Conservation (phyloP, 2,797 vertebrate genomes). For the Neosilurus mollespiculum region DNA sequence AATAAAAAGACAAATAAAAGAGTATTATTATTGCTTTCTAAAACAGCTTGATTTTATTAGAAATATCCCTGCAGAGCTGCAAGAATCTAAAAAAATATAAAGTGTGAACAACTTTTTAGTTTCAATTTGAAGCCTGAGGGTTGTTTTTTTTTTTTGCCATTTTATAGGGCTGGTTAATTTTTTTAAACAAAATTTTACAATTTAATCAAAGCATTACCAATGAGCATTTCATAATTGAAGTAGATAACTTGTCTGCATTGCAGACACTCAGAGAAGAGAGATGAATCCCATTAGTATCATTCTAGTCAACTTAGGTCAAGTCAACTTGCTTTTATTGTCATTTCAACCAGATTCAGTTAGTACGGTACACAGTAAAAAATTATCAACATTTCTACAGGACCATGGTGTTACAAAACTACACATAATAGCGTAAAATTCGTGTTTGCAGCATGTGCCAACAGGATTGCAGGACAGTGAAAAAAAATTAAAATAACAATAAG, state of each 20-base stretch:
- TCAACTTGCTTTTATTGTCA: too few species aligned
- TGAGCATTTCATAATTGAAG: neutral
- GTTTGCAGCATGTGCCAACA: too few species aligned
- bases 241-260: slow-evolving; percentile 9
- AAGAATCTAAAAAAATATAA: slow-evolving; percentile 18
- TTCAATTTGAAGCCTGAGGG: neutral
- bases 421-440: too few species aligned
- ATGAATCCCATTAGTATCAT: neutral
- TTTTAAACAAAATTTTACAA: neutral
- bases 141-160: neutral
- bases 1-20: slow-evolving; percentile 46
- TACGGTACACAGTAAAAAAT: too few species aligned
- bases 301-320: too few species aligned
- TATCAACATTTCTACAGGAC: too few species aligned
- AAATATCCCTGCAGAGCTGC: slow-evolving; percentile 18
- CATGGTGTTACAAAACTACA: too few species aligned
- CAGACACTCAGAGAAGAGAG: slow-evolving; percentile 31
- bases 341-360: too few species aligned
- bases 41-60: slow-evolving; percentile 54
- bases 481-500: too few species aligned
- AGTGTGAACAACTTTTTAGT: neutral
- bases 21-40: slow-evolving; percentile 33
- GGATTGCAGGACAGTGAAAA: too few species aligned
- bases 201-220: slow-evolving; percentile 26
- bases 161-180: neutral